These are phyloP conservation scores for Macrophya alboannulata DNA, from an alignment of 2,888 invertebrate genomes.

Conservation along the genomic window DNA sequence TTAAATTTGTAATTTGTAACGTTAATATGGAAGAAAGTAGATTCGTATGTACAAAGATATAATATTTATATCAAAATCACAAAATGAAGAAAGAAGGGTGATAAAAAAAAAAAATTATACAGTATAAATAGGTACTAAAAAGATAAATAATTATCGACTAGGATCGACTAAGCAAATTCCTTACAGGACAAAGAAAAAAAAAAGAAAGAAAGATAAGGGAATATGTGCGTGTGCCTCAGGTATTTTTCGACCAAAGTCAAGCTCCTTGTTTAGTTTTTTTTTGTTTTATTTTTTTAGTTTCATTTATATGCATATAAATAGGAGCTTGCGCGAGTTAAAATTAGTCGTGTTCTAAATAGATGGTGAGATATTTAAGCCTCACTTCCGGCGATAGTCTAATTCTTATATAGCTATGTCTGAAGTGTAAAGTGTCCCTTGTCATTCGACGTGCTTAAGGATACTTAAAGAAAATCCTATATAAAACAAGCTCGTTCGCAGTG, in stretches of 20 bases:
- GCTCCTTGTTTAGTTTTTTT: conserved; percentile 1
- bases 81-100: neutral
- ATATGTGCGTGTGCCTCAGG: conserved; percentile 51
- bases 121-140: neutral
- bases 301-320: no score
- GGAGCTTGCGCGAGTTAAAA: conserved; percentile 28
- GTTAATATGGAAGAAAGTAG: neutral
- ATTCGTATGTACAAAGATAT: neutral
- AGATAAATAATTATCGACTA: no score
- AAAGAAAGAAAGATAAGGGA: conserved; percentile 23
- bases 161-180: neutral
- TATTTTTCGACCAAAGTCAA: conserved; percentile 4
- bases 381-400: conserved; percentile 40
- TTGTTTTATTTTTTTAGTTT: neutral
- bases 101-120: neutral
- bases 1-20: neutral
- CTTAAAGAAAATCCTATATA: neutral
- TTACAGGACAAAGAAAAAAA: neutral
- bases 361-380: conserved; percentile 26
- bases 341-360: conserved; percentile 45
- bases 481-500: neutral
- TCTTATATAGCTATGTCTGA: neutral
- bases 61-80: neutral
- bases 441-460: conserved; percentile 3
- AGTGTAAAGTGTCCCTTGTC: conserved; percentile 26